Evolutionary conservation across 2,113 vertebrate genomes (phyloP).

Genomic region (Scomber colias): DNA sequence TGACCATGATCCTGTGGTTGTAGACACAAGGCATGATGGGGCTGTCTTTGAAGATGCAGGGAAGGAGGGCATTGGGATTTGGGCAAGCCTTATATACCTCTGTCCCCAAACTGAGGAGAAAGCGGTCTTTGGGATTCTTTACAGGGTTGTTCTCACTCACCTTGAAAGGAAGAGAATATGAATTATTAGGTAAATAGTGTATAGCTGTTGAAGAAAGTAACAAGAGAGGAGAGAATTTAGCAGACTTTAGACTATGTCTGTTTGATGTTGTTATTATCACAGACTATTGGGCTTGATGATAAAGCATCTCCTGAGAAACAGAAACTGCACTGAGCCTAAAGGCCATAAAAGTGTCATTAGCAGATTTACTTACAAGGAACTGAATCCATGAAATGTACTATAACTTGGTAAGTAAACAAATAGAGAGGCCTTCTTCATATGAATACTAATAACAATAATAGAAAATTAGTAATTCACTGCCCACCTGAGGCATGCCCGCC

Average conservation of each 20-base stretch:
- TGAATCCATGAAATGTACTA: no score
- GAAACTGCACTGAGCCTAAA: no score
- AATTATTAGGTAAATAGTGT: no score
- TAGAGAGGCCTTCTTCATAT: not conserved
- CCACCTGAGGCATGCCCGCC: conserved; percentile 83
- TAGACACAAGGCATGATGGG: conserved; percentile 69
- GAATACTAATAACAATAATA: not conserved
- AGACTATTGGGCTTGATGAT: no score
- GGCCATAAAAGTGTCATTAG: no score
- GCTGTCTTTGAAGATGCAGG: conserved; percentile 77
- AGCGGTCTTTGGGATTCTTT: conserved; percentile 83
- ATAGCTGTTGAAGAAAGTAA: no score
- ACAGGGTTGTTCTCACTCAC: conserved; percentile 82
- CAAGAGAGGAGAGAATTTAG: no score
- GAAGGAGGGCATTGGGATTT: conserved; percentile 81
- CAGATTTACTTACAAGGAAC: no score
- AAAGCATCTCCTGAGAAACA: no score
- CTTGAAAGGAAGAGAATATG: conserved; percentile 33
- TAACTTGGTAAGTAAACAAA: no score
- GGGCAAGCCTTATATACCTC: conserved; percentile 81
- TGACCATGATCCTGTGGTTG: conserved; percentile 68
- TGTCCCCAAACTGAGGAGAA: conserved; percentile 84
- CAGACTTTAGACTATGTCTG: no score
- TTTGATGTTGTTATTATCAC: no score
- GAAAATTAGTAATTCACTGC: not conserved